A percentile compares a stretch with the other conserved stretches of the same genome.
These are phyloP conservation scores for Australoheros facetus DNA, from an alignment of 2,797 vertebrate species.

Conservation along the genomic window DNA sequence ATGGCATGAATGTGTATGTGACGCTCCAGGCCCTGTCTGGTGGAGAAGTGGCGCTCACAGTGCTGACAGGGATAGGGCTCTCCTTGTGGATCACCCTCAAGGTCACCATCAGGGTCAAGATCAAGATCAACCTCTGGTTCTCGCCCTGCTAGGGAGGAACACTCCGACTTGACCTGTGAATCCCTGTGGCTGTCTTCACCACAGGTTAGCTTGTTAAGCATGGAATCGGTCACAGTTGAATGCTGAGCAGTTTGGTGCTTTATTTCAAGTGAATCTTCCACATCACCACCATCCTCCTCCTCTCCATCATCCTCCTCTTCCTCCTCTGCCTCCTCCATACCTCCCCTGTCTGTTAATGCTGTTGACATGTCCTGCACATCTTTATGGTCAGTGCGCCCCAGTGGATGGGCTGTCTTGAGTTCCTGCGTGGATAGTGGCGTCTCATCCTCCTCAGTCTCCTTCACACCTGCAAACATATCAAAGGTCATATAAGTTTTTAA, in stretches of 20 bases:
- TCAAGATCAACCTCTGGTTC: slow-evolving; percentile 69
- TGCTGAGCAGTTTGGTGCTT: slow-evolving; percentile 61
- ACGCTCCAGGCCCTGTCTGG: slow-evolving; percentile 94
- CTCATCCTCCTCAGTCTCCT: slow-evolving; percentile 87
- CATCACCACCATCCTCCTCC: slow-evolving; percentile 52
- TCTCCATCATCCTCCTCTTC: slow-evolving; percentile 53
- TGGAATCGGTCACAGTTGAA: slow-evolving; percentile 45
- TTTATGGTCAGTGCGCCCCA: slow-evolving; percentile 47
- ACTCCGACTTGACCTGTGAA: slow-evolving; percentile 52
- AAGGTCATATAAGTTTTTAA: neutral
- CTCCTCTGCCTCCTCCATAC: slow-evolving; percentile 35
- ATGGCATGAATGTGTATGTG: slow-evolving; percentile 94
- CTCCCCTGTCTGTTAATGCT: slow-evolving; percentile 42
- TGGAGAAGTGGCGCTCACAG: slow-evolving; percentile 94
- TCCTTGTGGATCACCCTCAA: slow-evolving; percentile 85
- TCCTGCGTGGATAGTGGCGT: slow-evolving; percentile 79
- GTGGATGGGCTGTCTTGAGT: slow-evolving; percentile 75
- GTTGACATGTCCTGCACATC: slow-evolving; percentile 49
- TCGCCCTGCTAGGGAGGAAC: slow-evolving; percentile 63
- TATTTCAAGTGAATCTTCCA: slow-evolving; percentile 70
- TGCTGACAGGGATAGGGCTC: slow-evolving; percentile 89
- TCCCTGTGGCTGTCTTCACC: slow-evolving; percentile 62
- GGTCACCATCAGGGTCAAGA: slow-evolving; percentile 78
- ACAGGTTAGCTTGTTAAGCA: slow-evolving; percentile 73
- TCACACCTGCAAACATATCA: slow-evolving; percentile 79